Conservation (phyloP, 2,113 vertebrate species). For the Xerus inauris region DNA sequence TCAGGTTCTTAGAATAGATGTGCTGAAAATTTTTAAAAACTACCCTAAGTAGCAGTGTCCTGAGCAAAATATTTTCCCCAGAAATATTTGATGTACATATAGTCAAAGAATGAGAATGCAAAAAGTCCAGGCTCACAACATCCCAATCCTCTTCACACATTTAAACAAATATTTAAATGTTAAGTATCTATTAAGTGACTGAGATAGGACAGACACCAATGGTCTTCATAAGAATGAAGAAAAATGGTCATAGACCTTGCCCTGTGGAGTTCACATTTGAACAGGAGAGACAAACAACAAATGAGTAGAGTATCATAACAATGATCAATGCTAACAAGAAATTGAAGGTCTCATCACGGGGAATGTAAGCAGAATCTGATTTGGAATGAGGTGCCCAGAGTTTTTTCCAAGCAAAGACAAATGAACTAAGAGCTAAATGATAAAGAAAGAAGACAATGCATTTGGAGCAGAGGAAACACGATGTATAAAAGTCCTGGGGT, state of each 20-base stretch:
- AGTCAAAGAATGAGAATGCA: background rate
- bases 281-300: background rate
- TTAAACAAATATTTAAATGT: background rate
- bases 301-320: background rate
- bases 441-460: background rate
- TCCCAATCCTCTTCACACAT: background rate
- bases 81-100: background rate
- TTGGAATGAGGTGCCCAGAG: background rate
- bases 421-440: background rate
- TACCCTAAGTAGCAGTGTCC: background rate
- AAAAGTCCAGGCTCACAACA: background rate
- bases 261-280: background rate
- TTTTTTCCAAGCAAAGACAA: background rate
- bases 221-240: background rate
- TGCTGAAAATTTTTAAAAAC: background rate
- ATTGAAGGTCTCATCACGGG: background rate
- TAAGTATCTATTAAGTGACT: background rate
- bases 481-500: background rate
- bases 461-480: background rate
- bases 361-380: background rate
- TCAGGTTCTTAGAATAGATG: background rate
- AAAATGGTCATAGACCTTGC: background rate
- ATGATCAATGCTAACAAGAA: background rate
- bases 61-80: background rate
- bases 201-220: background rate